Percentiles rank a stretch among this genome's conserved stretches.
phyloP scores from a whole-genome alignment of 1,140 invertebrate genomes.

The Scaptomyza pallida region DNA sequence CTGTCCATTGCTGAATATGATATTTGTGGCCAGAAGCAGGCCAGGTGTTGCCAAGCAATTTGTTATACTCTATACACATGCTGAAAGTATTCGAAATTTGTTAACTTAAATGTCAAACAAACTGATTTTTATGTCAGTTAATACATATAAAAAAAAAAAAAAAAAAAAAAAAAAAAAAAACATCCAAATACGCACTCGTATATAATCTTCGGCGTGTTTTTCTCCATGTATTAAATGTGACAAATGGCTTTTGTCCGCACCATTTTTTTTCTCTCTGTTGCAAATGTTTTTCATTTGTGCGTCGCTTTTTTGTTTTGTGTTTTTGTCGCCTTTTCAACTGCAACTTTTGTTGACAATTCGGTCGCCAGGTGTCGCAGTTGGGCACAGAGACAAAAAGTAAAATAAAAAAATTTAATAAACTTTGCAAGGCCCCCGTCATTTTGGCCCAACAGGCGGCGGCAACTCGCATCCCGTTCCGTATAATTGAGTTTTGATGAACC shows the following conservation, averaged over 20 bases:
- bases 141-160: no score
- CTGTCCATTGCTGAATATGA: background rate
- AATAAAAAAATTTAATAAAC: constrained; percentile 79
- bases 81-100: no score
- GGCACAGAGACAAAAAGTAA: constrained; percentile 61
- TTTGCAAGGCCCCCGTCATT: constrained; percentile 11
- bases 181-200: no score
- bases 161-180: no score
- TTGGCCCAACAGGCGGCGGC: no score
- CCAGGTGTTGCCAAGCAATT: constrained; percentile 4
- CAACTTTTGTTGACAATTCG: constrained; percentile 68
- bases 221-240: background rate
- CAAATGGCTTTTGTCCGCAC: constrained; percentile 11
- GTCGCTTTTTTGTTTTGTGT: background rate
- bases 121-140: no score
- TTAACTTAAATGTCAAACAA: no score
- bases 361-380: constrained; percentile 51
- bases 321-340: constrained; percentile 57
- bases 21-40: background rate
- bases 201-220: background rate
- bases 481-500: constrained; percentile 74
- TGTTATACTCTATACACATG: background rate
- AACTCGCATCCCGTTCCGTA: background rate
- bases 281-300: constrained; percentile 21
- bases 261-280: background rate